These are phyloP conservation scores for Mesoclemmys tuberculata DNA, from an alignment of 2,113 vertebrate species.

Conservation along the genomic window DNA sequence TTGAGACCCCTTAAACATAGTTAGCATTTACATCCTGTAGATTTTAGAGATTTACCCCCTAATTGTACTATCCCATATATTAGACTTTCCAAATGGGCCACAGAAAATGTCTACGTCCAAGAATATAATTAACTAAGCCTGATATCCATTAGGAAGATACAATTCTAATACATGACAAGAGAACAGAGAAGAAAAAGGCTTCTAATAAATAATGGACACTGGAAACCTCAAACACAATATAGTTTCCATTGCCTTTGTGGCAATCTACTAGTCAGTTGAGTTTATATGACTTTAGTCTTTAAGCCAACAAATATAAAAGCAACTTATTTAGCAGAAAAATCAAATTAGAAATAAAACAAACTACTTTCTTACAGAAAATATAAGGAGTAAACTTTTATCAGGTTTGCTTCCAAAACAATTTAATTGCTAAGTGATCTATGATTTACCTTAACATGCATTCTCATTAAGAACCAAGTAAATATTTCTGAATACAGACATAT, in stretches of 20 bases:
- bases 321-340: constrained; percentile 18
- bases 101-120: background rate
- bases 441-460: constrained; percentile 78
- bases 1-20: background rate
- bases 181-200: background rate
- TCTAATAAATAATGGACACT: background rate
- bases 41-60: background rate
- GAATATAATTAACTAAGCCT: background rate
- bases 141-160: background rate
- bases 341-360: constrained; percentile 27
- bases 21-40: background rate
- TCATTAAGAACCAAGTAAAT: constrained; percentile 80
- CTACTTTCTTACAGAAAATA: constrained; percentile 29
- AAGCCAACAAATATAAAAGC: constrained; percentile 10
- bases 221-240: background rate
- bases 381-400: constrained; percentile 67
- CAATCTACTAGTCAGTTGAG: constrained; percentile 15
- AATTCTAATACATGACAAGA: background rate
- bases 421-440: constrained; percentile 75
- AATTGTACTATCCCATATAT: background rate
- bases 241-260: background rate
- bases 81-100: background rate
- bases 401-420: constrained; percentile 69
- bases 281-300: constrained; percentile 1
- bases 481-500: constrained; percentile 69